Conservation (phyloP, 2,888 invertebrate genomes). For the Ceratothoa steindachneri region DNA sequence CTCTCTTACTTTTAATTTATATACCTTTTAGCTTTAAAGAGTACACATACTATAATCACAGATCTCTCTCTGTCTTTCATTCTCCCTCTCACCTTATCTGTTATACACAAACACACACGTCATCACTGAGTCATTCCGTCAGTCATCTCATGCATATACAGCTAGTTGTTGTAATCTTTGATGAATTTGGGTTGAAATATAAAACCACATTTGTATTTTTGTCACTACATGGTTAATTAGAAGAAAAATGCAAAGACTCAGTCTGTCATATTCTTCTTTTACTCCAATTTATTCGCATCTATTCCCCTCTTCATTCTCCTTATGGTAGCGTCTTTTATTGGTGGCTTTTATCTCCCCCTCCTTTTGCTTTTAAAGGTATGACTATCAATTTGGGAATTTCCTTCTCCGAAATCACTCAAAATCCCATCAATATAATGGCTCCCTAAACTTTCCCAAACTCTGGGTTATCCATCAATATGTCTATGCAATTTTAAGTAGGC, state of each 20-base stretch:
- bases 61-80: constrained; percentile 9
- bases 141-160: no score
- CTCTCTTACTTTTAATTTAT: no score
- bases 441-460: constrained; percentile 5
- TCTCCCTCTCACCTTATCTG: neutral
- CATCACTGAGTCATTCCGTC: no score
- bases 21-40: no score
- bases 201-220: no score
- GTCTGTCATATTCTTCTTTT: no score
- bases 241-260: no score
- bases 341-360: neutral
- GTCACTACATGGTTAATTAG: no score
- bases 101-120: neutral
- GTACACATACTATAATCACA: neutral
- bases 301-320: neutral
- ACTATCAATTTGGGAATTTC: constrained; percentile 3
- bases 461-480: constrained; percentile 4
- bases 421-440: constrained; percentile 11
- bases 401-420: constrained; percentile 4
- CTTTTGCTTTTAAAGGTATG: constrained; percentile 10
- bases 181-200: no score
- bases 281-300: neutral
- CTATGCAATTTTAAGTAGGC: constrained; percentile 12
- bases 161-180: no score
- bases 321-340: no score